Evolutionary conservation across 1,140 invertebrate species (phyloP).

Genomic region (Caenorhabditis inopinata): DNA sequence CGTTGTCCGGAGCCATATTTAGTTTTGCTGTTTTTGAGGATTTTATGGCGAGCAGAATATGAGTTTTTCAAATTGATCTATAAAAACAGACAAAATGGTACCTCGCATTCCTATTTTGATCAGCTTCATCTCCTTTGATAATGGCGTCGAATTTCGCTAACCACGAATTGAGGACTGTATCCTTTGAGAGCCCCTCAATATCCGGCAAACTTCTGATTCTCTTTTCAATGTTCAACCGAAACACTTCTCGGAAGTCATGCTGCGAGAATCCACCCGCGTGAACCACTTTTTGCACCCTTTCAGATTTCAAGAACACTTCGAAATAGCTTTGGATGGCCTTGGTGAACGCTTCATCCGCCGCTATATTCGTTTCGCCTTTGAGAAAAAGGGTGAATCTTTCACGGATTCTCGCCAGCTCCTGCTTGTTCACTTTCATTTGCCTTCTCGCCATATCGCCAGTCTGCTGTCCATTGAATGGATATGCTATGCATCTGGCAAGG

Average conservation of each 20-base stretch:
- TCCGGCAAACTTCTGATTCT: slow-evolving; percentile 84
- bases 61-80: background rate
- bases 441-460: slow-evolving; percentile 92
- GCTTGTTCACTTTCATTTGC: slow-evolving; percentile 89
- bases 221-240: slow-evolving; percentile 66
- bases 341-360: slow-evolving; percentile 97
- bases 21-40: too few species aligned
- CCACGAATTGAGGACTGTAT: slow-evolving; percentile 97
- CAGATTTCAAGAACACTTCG: slow-evolving; percentile 95
- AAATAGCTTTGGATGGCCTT: slow-evolving; percentile 96
- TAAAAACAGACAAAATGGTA: background rate
- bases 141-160: slow-evolving; percentile 99
- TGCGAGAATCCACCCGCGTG: slow-evolving; percentile 93
- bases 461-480: slow-evolving; percentile 99
- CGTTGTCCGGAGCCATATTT: too few species aligned
- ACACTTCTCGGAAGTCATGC: slow-evolving; percentile 91
- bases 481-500: slow-evolving; percentile 93
- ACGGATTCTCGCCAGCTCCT: slow-evolving; percentile 90
- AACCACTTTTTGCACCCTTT: slow-evolving; percentile 90
- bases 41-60: background rate
- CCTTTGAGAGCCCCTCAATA: slow-evolving; percentile 98
- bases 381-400: slow-evolving; percentile 72
- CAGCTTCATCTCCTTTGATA: slow-evolving; percentile 77
- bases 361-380: slow-evolving; percentile 87
- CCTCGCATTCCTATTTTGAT: slow-evolving; percentile 54